These are phyloP conservation scores for Labeo catla DNA, from an alignment of 2,113 vertebrate genomes.

Conservation along the genomic window DNA sequence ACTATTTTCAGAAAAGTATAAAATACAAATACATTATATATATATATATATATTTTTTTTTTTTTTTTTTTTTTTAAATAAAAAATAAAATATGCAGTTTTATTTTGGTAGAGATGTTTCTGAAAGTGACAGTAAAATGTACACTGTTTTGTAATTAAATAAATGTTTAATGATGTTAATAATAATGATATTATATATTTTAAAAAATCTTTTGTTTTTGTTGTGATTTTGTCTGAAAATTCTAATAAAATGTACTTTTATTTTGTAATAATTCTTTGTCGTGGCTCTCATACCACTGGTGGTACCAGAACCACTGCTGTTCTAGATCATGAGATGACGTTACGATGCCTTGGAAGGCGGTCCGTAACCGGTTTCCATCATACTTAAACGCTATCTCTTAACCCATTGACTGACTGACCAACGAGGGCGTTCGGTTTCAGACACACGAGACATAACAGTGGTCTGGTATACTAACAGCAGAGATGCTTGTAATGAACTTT, in stretches of 20 bases:
- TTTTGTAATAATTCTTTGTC: not conserved
- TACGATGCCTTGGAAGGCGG: not conserved
- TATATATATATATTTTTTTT: too few species aligned
- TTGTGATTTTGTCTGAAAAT: not conserved
- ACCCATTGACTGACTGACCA: not conserved
- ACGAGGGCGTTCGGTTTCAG: not conserved
- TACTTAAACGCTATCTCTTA: not conserved
- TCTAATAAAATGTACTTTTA: not conserved
- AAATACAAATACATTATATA: not conserved
- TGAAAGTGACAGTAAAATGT: not conserved
- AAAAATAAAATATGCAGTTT: not conserved
- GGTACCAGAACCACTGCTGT: not conserved
- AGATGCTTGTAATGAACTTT: conserved; percentile 33
- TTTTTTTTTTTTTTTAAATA: too few species aligned
- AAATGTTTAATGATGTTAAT: too few species aligned
- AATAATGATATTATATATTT: too few species aligned
- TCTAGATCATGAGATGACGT: not conserved
- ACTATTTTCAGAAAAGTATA: not conserved
- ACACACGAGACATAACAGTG: not conserved
- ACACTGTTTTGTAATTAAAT: not conserved
- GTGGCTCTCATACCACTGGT: not conserved
- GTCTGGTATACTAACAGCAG: conserved; percentile 14
- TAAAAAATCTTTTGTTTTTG: too few species aligned
- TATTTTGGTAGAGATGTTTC: not conserved
- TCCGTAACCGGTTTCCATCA: not conserved